Evolutionary conservation across 2,113 vertebrate species (phyloP).

Genomic region (Microtus pennsylvanicus): DNA sequence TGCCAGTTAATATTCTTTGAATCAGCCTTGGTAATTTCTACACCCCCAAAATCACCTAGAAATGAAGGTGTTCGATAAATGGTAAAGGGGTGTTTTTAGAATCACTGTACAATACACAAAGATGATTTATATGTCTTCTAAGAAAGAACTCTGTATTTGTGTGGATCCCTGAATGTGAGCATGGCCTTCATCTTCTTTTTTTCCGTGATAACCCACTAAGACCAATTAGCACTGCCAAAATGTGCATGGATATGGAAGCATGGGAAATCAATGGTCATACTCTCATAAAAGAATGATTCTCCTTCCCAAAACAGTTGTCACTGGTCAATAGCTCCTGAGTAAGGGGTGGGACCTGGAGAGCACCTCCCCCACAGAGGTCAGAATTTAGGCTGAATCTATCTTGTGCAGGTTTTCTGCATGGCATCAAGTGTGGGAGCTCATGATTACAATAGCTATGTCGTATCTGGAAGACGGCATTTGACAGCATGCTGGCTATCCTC

Average conservation of each 20-base stretch:
- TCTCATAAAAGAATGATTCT: not conserved
- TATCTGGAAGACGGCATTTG: not conserved
- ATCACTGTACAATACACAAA: not conserved
- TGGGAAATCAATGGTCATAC: not conserved
- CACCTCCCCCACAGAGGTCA: not conserved
- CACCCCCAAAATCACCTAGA: not conserved
- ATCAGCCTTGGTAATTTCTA: not conserved
- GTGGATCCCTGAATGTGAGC: not conserved
- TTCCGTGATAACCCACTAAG: not conserved
- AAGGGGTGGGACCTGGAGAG: too few relatives aligned
- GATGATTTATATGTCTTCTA: not conserved
- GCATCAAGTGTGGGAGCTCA: too few relatives aligned
- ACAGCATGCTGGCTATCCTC: not conserved
- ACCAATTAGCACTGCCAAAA: not conserved
- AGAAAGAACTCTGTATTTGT: not conserved
- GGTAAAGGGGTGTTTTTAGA: not conserved
- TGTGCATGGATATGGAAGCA: too few relatives aligned
- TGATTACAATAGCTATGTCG: not conserved
- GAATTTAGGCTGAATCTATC: not conserved
- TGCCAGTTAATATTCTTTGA: not conserved
- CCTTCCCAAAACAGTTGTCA: not conserved
- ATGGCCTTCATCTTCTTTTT: not conserved
- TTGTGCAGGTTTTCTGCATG: not conserved
- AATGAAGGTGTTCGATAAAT: not conserved
- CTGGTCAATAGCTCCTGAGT: not conserved